Evolutionary conservation across 2,888 invertebrate genomes (phyloP), one percentile per base, ranked within the genome.

Genomic region (Drosophila ustulata): DNA sequence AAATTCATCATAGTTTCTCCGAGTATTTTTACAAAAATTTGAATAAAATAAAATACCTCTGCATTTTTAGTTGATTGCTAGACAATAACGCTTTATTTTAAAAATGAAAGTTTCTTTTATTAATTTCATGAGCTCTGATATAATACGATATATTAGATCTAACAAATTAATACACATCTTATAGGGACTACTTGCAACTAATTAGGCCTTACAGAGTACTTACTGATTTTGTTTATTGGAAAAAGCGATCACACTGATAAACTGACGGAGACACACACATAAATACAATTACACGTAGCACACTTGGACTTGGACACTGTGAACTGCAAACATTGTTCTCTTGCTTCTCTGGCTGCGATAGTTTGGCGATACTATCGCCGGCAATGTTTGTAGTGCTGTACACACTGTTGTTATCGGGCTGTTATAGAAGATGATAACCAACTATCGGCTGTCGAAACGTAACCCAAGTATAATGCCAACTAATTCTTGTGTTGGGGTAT

Each of bases 401-500:
- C 3, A 41, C 26, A 11, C n/a, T 30, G 25, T 9, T 8, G 23
- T 41, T 26, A 3, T 51, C 7, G 39, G 56, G 58, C 45, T 37
- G 37, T 37, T 5, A 37, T 37, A 11, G 37, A 18, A 18, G 18
- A 18, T 18, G 18, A n/a, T 37, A 37, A 37, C 37, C 11, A 37
- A n/a, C n/a, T 18, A 18, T 37, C n/a, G 11, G n/a, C 37, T 37
- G 5, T 11, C 37, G 37, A 26, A 9, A 50, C 23, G 23, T 71
- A 70, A 51, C 25, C 50, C 51, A 64, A 52, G 34, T 57, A 18
- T 18, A 74, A 45, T 37, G 69, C 51, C 43, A 75, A 72, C 72
- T 73, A 73, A 73, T 56, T 30, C 11, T 23, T 46, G 13, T 46
- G 13, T 37, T n/a, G 47, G 71, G 58, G 26, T 41, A 41, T 47